Evolutionary conservation across 2,113 vertebrate genomes (phyloP).

Genomic region (Pygoscelis adeliae): DNA sequence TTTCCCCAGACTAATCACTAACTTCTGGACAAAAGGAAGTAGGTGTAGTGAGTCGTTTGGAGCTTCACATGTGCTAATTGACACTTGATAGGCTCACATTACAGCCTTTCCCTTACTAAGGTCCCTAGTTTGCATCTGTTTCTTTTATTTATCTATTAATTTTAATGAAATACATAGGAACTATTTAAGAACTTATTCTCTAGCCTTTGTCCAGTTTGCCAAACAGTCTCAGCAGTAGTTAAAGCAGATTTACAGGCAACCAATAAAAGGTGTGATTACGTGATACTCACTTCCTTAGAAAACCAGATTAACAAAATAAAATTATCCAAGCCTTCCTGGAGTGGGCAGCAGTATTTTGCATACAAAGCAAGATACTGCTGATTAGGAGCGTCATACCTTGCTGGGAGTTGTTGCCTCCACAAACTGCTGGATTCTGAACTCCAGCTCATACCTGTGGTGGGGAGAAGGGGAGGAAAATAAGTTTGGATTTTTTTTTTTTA

Average conservation of each 20-base stretch:
- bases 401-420: neutral
- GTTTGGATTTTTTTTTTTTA: neutral
- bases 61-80: neutral
- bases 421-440: neutral
- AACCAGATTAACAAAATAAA: conserved; percentile 2
- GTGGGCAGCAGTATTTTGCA: neutral
- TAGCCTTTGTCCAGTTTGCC: neutral
- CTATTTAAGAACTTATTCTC: neutral
- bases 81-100: neutral
- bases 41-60: neutral
- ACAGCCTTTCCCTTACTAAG: neutral
- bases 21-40: neutral
- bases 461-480: neutral
- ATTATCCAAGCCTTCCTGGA: neutral
- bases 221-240: neutral
- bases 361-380: neutral
- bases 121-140: neutral
- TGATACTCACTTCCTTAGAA: conserved; percentile 12
- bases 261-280: neutral
- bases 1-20: neutral
- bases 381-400: neutral
- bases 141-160: neutral
- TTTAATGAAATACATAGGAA: neutral
- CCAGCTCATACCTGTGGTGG: neutral
- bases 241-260: neutral